Base-by-base conservation (phyloP, 2,113 vertebrate species). In the Chaetorhynchus papuensis region DNA sequence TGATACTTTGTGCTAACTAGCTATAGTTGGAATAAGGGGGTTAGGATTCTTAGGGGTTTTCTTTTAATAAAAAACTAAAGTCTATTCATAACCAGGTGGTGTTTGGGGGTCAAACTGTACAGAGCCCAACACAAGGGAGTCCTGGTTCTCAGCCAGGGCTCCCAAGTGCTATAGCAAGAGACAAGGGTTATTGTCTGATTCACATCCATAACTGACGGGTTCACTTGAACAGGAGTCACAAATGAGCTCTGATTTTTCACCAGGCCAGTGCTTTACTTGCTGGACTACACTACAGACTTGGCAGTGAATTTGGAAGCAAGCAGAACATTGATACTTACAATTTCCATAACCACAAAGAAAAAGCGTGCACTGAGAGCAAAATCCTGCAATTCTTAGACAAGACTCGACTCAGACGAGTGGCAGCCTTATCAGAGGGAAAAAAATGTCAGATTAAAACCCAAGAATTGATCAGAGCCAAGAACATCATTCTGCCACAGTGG, bases 281-380 rank as follows among this genome's bases (percentile, higher is more conserved):
- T 96, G 84, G 81, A 92, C 86, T 89, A 93, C 54, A 42, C 86
- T 91, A 96, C 54, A 82, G 93, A 91, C 59, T 30, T 76, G 10
- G 53, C 76, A 89, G 80, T 84, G 91, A 65, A 90, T 92, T 84
- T 69, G 83, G 86, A 95, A 81, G 86, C 79, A 88, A 95, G 81
- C 87, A 15, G 35, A 92, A 83, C 47, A 85, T 27, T 84, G 76
- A 81, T 84, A 96, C 84, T 89, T 75, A 96, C 63, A 92, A 56
- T 60, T 97, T 71, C 93, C 80, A 77, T 78, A 95, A 80, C 16
- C 76, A 95, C 90, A 95, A 94, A 94, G 87, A 71, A 95, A 95
- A 92, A 94, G 61, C 44, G 74, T 88, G 96, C 90, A 83, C 71
- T 23, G 61, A 87, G 64, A 95, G 79, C 66, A 95, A 95, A 94